These are phyloP conservation scores for Idaea dimidiata DNA, from an alignment of 2,888 invertebrate species.

Conservation along the genomic window DNA sequence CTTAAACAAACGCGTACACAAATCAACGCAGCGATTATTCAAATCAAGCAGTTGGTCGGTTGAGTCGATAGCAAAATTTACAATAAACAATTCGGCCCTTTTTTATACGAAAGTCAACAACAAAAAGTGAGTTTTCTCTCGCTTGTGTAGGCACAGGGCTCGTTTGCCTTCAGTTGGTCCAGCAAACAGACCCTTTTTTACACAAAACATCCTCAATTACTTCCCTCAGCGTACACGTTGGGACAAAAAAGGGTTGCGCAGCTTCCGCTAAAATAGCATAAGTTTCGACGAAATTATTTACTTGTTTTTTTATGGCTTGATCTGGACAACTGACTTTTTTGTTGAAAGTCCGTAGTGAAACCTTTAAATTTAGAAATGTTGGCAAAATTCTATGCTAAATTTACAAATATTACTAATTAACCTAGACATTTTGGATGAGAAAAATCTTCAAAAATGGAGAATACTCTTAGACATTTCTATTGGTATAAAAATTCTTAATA, in stretches of 20 bases:
- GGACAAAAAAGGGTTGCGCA: conserved; percentile 28
- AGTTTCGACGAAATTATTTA: conserved; percentile 19
- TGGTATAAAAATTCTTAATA: too few relatives aligned
- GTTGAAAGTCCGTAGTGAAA: neutral
- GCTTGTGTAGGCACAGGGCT: conserved; percentile 18
- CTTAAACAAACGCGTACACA: neutral
- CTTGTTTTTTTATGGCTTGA: conserved; percentile 11
- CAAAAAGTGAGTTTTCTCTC: conserved; percentile 26
- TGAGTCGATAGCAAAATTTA: conserved; percentile 14
- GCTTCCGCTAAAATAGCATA: conserved; percentile 24
- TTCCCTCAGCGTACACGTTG: conserved; percentile 21
- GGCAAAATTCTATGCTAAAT: neutral
- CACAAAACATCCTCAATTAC: conserved; percentile 32
- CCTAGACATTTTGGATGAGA: too few relatives aligned
- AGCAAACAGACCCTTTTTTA: conserved; percentile 33
- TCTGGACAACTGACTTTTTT: neutral
- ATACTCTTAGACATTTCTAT: too few relatives aligned
- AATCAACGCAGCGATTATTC: neutral
- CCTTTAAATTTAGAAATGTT: neutral
- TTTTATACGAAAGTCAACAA: conserved; percentile 23
- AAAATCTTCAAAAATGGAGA: too few relatives aligned
- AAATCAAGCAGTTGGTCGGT: neutral
- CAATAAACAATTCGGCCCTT: conserved; percentile 20
- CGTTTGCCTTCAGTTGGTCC: conserved; percentile 19
- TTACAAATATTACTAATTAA: too few relatives aligned